Percentiles rank a stretch among this genome's conserved stretches.
These are phyloP conservation scores for Beris morrisii DNA, from an alignment of 2,888 invertebrate species.

Conservation along the genomic window DNA sequence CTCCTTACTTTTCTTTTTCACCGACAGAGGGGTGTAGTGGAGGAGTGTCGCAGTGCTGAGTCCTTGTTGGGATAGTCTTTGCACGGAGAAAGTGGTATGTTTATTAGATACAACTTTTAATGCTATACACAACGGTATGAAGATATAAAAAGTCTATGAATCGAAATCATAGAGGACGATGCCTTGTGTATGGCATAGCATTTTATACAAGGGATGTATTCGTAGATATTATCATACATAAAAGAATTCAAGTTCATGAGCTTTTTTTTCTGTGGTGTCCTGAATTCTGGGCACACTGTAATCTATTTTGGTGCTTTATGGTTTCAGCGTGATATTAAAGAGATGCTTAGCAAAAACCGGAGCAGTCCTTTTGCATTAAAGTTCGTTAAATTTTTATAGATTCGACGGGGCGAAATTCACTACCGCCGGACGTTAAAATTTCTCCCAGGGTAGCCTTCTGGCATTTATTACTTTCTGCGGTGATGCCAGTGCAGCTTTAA, in stretches of 20 bases:
- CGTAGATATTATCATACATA: slow-evolving; percentile 19
- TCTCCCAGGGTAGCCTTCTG: too few species aligned
- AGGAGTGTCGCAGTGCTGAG: slow-evolving; percentile 18
- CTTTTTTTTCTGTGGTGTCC: slow-evolving; percentile 29
- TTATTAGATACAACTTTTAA: slow-evolving; percentile 33
- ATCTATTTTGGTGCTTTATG: too few species aligned
- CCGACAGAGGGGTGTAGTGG: slow-evolving; percentile 6
- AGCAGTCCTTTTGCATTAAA: too few species aligned
- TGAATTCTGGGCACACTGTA: slow-evolving; percentile 1
- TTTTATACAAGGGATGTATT: slow-evolving; percentile 1
- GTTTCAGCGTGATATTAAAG: too few species aligned
- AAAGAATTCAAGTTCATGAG: slow-evolving; percentile 29
- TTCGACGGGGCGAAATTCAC: too few species aligned
- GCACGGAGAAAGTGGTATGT: slow-evolving; percentile 34
- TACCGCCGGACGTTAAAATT: too few species aligned
- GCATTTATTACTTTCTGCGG: too few species aligned
- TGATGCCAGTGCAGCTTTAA: too few species aligned
- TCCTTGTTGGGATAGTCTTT: slow-evolving; percentile 35
- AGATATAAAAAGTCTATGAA: slow-evolving; percentile 5
- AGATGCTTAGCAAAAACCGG: too few species aligned
- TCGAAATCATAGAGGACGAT: slow-evolving; percentile 29
- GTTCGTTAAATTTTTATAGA: too few species aligned
- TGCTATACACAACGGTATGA: slow-evolving; percentile 9
- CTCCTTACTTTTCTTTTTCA: slow-evolving; percentile 3
- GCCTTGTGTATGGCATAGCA: slow-evolving; percentile 12